phyloP scores from a whole-genome alignment of 2,888 invertebrate genomes.

The Troilus luridus region DNA sequence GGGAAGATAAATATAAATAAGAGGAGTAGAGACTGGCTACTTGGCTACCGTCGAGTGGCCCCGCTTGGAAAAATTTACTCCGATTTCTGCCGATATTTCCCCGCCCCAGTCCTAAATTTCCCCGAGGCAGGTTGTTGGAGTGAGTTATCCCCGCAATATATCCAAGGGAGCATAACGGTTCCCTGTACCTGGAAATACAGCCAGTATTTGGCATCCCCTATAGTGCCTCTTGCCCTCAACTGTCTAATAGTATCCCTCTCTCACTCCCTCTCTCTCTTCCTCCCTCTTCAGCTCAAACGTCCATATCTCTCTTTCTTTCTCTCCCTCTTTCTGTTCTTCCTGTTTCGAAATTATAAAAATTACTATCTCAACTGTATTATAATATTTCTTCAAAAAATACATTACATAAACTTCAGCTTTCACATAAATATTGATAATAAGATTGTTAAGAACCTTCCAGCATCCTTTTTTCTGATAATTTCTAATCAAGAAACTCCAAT shows the following conservation, averaged over 20 bases:
- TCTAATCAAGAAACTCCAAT: no score
- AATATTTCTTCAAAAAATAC: no score
- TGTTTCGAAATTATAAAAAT: not conserved
- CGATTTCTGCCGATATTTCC: constrained; percentile 39
- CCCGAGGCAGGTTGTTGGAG: constrained; percentile 35
- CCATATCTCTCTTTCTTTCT: not conserved
- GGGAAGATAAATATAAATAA: constrained; percentile 35
- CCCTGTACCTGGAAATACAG: constrained; percentile 28
- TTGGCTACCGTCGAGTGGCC: constrained; percentile 31
- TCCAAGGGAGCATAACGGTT: constrained; percentile 28
- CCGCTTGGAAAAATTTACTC: constrained; percentile 32
- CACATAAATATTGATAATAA: no score
- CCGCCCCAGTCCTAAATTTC: not conserved
- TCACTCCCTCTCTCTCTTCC: not conserved
- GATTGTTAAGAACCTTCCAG: no score
- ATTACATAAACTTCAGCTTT: no score
- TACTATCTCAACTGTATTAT: not conserved
- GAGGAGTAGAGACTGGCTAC: not conserved
- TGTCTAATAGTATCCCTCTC: constrained; percentile 1
- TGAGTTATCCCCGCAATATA: constrained; percentile 33
- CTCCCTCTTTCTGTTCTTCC: not conserved
- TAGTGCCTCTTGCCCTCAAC: constrained; percentile 4
- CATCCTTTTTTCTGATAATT: no score
- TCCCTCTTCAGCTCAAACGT: not conserved
- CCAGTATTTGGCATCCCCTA: constrained; percentile 17